Evolutionary conservation across 1,140 invertebrate genomes (phyloP).

Genomic region (Parasteatoda tepidariorum): DNA sequence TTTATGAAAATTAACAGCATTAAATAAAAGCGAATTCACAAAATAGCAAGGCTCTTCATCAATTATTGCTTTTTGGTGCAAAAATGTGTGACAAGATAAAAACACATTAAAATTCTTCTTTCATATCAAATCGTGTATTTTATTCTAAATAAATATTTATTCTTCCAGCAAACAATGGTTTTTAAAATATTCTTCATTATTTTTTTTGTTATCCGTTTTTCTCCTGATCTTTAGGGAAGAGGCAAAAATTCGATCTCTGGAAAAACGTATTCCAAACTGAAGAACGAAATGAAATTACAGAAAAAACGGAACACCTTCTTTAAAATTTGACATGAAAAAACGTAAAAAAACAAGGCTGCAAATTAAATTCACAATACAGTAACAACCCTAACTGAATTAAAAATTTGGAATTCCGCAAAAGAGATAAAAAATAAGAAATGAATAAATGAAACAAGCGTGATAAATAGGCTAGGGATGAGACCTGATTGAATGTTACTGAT

Average conservation of each 20-base stretch:
- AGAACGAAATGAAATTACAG: conserved; percentile 20
- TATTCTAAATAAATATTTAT: too few relatives aligned
- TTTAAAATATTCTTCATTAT: background rate
- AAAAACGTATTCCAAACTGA: background rate
- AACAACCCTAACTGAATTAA: conserved; percentile 52
- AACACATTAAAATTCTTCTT: too few relatives aligned
- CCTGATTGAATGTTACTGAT: conserved; percentile 43
- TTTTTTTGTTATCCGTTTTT: background rate
- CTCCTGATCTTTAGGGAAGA: background rate
- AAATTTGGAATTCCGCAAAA: conserved; percentile 31
- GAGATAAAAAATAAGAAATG: background rate
- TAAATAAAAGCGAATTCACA: too few relatives aligned
- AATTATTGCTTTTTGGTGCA: too few relatives aligned
- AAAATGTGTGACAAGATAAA: too few relatives aligned
- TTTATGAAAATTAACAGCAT: too few relatives aligned
- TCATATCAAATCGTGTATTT: too few relatives aligned
- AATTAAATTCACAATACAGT: conserved; percentile 47
- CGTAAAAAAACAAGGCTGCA: background rate
- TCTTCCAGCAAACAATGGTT: too few relatives aligned
- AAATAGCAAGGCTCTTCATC: too few relatives aligned
- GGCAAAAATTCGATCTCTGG: background rate
- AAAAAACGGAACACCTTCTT: background rate
- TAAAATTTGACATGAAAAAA: background rate
- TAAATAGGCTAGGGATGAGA: conserved; percentile 42
- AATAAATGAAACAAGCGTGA: conserved; percentile 11